Percentiles rank a stretch among this genome's conserved stretches.
These are phyloP conservation scores for Vanacampus margaritifer DNA, from an alignment of 2,113 vertebrate genomes.

Conservation along the genomic window DNA sequence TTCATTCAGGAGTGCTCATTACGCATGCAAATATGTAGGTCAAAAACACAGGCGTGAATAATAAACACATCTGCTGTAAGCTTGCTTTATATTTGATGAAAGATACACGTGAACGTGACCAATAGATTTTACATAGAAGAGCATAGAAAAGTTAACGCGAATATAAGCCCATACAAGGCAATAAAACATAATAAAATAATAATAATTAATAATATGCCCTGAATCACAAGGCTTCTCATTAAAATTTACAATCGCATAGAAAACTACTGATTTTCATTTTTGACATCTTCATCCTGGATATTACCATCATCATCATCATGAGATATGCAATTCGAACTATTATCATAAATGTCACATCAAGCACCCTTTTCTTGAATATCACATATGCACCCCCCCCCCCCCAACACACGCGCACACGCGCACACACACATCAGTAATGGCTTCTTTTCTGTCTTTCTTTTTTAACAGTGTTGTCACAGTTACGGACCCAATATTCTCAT, in stretches of 20 bases:
- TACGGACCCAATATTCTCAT: conserved; percentile 25
- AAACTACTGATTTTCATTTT: conserved; percentile 59
- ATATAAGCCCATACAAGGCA: conserved; percentile 55
- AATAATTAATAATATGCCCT: conserved; percentile 46
- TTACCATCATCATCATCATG: conserved; percentile 33
- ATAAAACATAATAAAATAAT: conserved; percentile 36
- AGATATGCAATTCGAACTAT: conserved; percentile 24
- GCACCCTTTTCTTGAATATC: conserved; percentile 11
- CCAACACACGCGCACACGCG: no score
- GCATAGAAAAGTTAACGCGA: conserved; percentile 71
- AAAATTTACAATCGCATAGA: conserved; percentile 74
- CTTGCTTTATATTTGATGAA: conserved; percentile 69
- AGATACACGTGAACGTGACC: conserved; percentile 64
- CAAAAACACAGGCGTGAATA: conserved; percentile 38
- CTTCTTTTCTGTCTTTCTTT: conserved; percentile 28
- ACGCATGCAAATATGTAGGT: conserved; percentile 49
- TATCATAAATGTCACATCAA: conserved; percentile 34
- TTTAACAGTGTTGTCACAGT: conserved; percentile 40
- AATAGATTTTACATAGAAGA: conserved; percentile 67
- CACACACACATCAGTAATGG: conserved; percentile 45
- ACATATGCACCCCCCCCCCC: neutral
- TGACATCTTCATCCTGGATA: conserved; percentile 49
- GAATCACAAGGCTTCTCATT: conserved; percentile 44
- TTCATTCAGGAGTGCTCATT: conserved; percentile 28
- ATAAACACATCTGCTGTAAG: conserved; percentile 41